Conservation (phyloP, 2,797 vertebrate genomes). For the Notamacropus eugenii region DNA sequence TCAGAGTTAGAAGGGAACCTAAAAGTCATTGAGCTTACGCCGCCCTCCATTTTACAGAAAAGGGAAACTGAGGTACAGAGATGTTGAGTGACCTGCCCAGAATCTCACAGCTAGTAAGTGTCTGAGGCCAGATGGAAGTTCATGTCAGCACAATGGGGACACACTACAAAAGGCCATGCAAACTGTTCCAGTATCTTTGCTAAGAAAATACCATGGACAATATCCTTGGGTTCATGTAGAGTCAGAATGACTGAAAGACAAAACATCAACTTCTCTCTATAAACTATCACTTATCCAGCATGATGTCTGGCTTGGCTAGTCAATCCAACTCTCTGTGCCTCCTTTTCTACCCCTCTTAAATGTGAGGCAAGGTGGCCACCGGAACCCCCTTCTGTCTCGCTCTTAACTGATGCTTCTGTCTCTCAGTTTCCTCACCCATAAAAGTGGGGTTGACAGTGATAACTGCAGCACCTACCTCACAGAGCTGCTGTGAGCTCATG, state of each 20-base stretch:
- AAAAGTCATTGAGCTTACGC: neutral
- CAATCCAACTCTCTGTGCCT: neutral
- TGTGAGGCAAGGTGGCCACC: too few relatives aligned
- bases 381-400: neutral
- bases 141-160: too few relatives aligned
- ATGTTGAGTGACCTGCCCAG: too few relatives aligned
- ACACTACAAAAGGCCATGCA: too few relatives aligned
- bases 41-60: neutral
- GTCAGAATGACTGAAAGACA: too few relatives aligned
- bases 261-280: too few relatives aligned
- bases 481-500: neutral
- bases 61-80: neutral
- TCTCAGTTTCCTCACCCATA: neutral
- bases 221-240: too few relatives aligned
- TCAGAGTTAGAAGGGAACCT: neutral
- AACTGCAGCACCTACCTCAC: too few relatives aligned
- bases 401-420: too few relatives aligned
- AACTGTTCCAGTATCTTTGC: too few relatives aligned
- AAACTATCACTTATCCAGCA: neutral
- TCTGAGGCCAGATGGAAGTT: neutral
- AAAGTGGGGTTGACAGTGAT: neutral
- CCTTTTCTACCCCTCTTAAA: neutral
- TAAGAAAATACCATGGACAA: too few relatives aligned
- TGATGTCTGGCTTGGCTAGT: neutral
- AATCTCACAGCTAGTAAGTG: neutral